phyloP scores from a whole-genome alignment of 2,888 invertebrate genomes.

The Hylaea fasciaria region DNA sequence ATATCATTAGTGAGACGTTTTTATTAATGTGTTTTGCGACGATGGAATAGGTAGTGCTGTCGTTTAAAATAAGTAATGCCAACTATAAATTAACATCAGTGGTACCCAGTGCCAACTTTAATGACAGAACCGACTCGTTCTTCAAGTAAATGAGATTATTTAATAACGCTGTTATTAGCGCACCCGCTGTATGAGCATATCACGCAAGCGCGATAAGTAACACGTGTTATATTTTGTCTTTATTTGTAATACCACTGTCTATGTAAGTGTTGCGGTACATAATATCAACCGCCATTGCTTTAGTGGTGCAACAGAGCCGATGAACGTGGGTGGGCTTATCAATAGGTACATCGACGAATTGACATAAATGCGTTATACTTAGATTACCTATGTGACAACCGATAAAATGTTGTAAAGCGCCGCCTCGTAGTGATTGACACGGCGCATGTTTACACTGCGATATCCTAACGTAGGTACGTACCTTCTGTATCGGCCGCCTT shows the following conservation, averaged over 20 bases:
- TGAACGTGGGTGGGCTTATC: constrained; percentile 82
- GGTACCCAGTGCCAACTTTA: constrained; percentile 40
- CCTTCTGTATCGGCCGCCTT: constrained; percentile 73
- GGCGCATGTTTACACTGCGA: constrained; percentile 74
- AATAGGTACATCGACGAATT: constrained; percentile 77
- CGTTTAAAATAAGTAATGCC: constrained; percentile 21
- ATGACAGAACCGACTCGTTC: constrained; percentile 38
- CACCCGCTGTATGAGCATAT: constrained; percentile 33
- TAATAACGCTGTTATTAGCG: constrained; percentile 39
- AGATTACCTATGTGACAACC: constrained; percentile 79
- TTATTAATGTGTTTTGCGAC: constrained; percentile 7
- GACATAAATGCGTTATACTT: constrained; percentile 83
- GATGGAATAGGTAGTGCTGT: constrained; percentile 17
- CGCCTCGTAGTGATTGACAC: constrained; percentile 82
- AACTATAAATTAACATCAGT: constrained; percentile 32
- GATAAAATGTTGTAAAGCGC: constrained; percentile 82
- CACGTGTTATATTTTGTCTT: constrained; percentile 53
- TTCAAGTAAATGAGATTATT: constrained; percentile 42
- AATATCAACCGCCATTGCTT: constrained; percentile 66
- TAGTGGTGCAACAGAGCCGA: constrained; percentile 68
- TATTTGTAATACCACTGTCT: constrained; percentile 58
- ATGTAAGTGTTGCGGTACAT: constrained; percentile 47
- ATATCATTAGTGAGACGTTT: constrained; percentile 5
- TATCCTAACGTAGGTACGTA: constrained; percentile 68
- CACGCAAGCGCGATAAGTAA: constrained; percentile 48